Percentiles rank a stretch among this genome's conserved stretches.
Conservation (phyloP, 2,888 invertebrate genomes). For the Priocnemis perturbator region DNA sequence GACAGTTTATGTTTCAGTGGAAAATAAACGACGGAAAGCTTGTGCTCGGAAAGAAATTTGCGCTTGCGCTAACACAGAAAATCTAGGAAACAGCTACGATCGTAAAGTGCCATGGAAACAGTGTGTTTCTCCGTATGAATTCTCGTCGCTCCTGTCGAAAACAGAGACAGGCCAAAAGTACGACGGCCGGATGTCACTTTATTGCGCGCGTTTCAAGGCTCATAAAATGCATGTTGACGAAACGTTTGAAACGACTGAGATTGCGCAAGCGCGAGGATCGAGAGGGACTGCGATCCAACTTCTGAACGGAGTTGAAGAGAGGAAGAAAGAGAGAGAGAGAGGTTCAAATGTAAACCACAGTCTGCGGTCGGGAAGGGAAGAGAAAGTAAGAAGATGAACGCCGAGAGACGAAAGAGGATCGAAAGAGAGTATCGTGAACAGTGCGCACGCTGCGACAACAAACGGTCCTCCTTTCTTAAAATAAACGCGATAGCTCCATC, state of each 20-base stretch:
- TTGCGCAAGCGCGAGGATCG: conserved; percentile 11
- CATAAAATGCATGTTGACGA: conserved; percentile 47
- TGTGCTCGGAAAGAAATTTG: too few relatives aligned
- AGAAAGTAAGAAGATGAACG: conserved; percentile 30
- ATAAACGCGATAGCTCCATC: conserved; percentile 47
- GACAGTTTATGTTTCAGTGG: too few relatives aligned
- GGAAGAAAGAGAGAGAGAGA: neutral
- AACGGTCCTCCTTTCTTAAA: conserved; percentile 45
- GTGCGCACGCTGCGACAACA: conserved; percentile 31
- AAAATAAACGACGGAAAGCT: too few relatives aligned
- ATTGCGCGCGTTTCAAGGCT: conserved; percentile 34
- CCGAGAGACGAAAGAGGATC: conserved; percentile 13
- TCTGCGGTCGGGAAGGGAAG: conserved; percentile 33
- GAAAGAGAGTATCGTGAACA: conserved; percentile 15
- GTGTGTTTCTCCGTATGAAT: neutral
- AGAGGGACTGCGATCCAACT: conserved; percentile 15
- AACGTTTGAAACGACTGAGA: conserved; percentile 43
- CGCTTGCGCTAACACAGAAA: too few relatives aligned
- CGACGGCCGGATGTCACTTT: conserved; percentile 32
- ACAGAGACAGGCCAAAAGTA: conserved; percentile 8
- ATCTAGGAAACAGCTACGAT: too few relatives aligned
- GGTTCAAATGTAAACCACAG: conserved; percentile 35
- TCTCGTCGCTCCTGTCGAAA: conserved; percentile 17
- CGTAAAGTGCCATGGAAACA: too few relatives aligned
- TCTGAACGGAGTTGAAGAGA: neutral